Base-by-base conservation (phyloP, 1,140 invertebrate genomes). In the Drosophila novamexicana region DNA sequence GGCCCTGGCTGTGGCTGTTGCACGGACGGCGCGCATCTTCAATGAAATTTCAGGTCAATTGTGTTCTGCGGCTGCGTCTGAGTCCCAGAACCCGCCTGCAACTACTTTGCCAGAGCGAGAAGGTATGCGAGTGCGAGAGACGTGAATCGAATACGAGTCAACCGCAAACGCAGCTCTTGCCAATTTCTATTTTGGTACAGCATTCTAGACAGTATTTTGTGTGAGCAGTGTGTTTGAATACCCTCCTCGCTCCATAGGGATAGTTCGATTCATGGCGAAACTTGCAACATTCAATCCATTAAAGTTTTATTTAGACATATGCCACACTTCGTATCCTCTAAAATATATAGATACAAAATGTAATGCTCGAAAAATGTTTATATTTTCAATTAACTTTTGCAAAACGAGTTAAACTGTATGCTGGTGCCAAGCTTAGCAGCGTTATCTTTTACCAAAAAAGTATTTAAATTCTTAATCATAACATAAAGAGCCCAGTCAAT, bases 41-140 rank as follows among this genome's bases (percentile, higher is more conserved):
- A 77, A 79, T 73, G 75, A 73, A 89, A 81, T 88, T 89, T 84
- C 83, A 84, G 89, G 89, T 91, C 89, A 91, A 91, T 91, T 89
- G 89, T 91, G 74, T 89, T 88, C 72, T 75, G 77, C 78, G 73
- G 81, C 80, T 65, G 74, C 73, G 57, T 68, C 70, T 68, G 62
- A 39, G 53, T 50, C 45, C 58, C 58, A 12, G 66, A 82, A 47
- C 64, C 57, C 42, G 71, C 52, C 58, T 66, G 29, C 34, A 65
- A 69, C 70, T 67, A 56, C 53, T 57, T n/a, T 8, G 52, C n/a
- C 40, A 7, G n/a, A 14, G 40, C 40, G 36, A 37, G 22, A 29
- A 29, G 22, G 22, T 29, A 12, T 49, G 18, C 47, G 47, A 12
- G 22, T 29, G 18, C 22, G 47, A 45, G 7, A 16, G 7, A 37